Base-by-base conservation (phyloP, 2,888 invertebrate genomes). In the Phortica magna region DNA sequence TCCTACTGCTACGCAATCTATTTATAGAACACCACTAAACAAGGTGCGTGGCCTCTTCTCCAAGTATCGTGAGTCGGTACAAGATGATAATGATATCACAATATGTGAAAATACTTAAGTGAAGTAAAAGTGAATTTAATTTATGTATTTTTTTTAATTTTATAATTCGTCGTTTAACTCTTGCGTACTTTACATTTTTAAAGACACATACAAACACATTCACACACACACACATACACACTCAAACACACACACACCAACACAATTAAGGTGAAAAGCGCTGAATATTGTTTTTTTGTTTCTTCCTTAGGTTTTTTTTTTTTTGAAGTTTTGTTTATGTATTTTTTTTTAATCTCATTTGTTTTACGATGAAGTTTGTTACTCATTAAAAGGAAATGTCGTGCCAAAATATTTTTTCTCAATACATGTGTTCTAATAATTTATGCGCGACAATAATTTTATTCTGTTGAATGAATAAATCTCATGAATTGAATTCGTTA, bases 11-110 rank as follows among this genome's bases (percentile, higher is more conserved):
- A 65, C 76, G 19, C 31, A 76, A 53, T 73, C 75, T 55, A 68
- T 77, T 75, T 84, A 81, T 73, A 77, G 82, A 64, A 87, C 88
- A 42, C 89, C 89, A 7, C 61, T 82, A 3, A 83, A 84, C 76
- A 89, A 87, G 76, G 17, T 83, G 76, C 84, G 82, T 14, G 89
- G 88, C 6, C 76, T 87, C 2, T 89, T 90, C 43, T 83, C 81
- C 70, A 82, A 83, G 61, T 89, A 86, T 48, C 86, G 90, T 41
- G 84, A 88, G 22, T 7, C 61, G 4, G 5, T 12, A 19, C n/a
- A 22, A 6, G 22, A 22, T 61, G 19, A 19, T 12, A 9, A 9
- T 55, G 55, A 55, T 4, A 4, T 4, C 31, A 2, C 31, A 31
- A 31, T 31, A 31, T 31, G 2, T 31, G 31, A 31, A 31, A 31